Evolutionary conservation across 2,888 invertebrate genomes (phyloP).

Genomic region (Odontocolon sp.): DNA sequence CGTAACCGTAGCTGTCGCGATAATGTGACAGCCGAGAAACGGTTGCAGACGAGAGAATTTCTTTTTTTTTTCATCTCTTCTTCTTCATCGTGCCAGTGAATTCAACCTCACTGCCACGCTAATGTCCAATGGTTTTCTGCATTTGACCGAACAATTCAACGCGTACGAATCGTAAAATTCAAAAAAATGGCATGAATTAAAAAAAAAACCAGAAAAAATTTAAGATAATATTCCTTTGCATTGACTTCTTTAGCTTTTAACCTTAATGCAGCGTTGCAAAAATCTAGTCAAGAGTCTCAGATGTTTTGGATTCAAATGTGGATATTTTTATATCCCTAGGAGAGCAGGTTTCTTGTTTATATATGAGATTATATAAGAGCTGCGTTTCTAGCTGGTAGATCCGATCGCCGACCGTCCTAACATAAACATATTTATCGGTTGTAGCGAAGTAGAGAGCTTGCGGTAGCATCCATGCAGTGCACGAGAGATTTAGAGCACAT

Average conservation of each 20-base stretch:
- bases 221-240: too few relatives aligned
- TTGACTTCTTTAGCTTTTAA: too few relatives aligned
- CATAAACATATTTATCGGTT: slow-evolving; percentile 68
- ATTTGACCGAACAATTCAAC: not conserved
- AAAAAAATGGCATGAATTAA: too few relatives aligned
- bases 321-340: too few relatives aligned
- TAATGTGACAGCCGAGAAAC: slow-evolving; percentile 77
- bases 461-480: slow-evolving; percentile 3
- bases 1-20: slow-evolving; percentile 70
- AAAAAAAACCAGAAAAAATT: too few relatives aligned
- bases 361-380: not conserved
- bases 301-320: too few relatives aligned
- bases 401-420: slow-evolving; percentile 11
- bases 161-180: too few relatives aligned
- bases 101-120: not conserved
- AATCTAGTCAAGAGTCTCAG: too few relatives aligned
- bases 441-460: slow-evolving; percentile 7
- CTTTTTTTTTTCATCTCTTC: not conserved
- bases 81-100: not conserved
- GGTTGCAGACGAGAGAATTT: slow-evolving; percentile 65
- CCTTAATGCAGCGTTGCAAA: too few relatives aligned
- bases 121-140: too few relatives aligned
- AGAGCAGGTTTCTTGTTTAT: not conserved
- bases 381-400: slow-evolving; percentile 21
- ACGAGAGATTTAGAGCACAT: slow-evolving; percentile 60